Percentiles rank a stretch among this genome's conserved stretches.
These are phyloP conservation scores for Heteronetta atricapilla DNA, from an alignment of 2,113 vertebrate genomes.

Conservation along the genomic window DNA sequence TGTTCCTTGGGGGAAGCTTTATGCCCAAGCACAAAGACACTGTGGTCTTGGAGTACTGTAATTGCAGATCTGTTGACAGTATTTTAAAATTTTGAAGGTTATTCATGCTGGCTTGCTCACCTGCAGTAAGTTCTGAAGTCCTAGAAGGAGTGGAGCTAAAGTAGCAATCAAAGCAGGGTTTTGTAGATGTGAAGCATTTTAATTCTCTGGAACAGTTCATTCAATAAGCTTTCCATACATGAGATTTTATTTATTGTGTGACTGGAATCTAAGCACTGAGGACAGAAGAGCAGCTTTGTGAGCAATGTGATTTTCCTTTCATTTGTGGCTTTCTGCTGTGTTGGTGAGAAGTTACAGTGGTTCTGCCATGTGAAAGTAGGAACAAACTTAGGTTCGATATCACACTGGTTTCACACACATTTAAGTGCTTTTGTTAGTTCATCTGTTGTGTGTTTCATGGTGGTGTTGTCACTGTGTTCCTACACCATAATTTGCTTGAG, in stretches of 20 bases:
- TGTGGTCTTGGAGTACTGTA: slow-evolving; percentile 38
- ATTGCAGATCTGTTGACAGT: slow-evolving; percentile 47
- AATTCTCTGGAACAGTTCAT: slow-evolving; percentile 14
- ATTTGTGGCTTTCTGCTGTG: not conserved
- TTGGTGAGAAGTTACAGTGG: not conserved
- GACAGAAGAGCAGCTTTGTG: not conserved
- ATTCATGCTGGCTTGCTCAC: slow-evolving; percentile 31
- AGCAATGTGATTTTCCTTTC: not conserved
- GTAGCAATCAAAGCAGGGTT: slow-evolving; percentile 4
- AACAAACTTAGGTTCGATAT: slow-evolving; percentile 23
- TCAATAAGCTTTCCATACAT: not conserved
- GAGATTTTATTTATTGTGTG: not conserved
- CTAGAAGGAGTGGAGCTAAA: not conserved
- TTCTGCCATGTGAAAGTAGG: slow-evolving; percentile 22
- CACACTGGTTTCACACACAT: slow-evolving; percentile 51
- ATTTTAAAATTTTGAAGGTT: not conserved
- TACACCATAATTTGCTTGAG: slow-evolving; percentile 77
- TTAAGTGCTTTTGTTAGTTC: slow-evolving; percentile 55
- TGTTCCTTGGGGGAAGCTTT: slow-evolving; percentile 35
- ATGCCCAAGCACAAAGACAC: slow-evolving; percentile 54
- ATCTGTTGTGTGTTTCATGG: slow-evolving; percentile 53
- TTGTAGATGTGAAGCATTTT: not conserved
- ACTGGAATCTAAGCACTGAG: not conserved
- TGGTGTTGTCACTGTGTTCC: slow-evolving; percentile 69
- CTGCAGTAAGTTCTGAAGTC: slow-evolving; percentile 34